phyloP scores from a whole-genome alignment of 2,888 invertebrate species.

The Folsomia manolachei region DNA sequence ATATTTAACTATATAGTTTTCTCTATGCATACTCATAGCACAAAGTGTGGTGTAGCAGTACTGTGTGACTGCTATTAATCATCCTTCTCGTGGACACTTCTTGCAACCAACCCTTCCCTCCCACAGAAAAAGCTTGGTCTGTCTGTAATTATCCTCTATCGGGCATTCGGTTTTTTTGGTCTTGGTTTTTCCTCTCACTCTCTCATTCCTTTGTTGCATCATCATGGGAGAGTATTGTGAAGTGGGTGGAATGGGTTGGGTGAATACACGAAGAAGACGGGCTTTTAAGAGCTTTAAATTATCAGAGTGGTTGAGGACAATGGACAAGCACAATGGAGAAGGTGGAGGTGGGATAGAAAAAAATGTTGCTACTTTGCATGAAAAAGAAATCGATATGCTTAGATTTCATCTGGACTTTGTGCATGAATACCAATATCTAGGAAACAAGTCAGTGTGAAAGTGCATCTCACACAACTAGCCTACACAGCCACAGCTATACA shows the following conservation, averaged over 20 bases:
- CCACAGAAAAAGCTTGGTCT: background rate
- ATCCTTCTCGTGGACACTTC: conserved; percentile 4
- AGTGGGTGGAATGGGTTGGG: background rate
- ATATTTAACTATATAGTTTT: too few relatives aligned
- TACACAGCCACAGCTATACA: background rate
- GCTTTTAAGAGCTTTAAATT: conserved; percentile 10
- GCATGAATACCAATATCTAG: too few relatives aligned
- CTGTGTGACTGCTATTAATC: background rate
- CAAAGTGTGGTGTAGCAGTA: background rate
- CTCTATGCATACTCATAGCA: too few relatives aligned
- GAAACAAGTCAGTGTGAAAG: background rate
- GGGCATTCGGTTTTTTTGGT: background rate
- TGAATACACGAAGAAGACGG: background rate
- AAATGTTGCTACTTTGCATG: conserved; percentile 16
- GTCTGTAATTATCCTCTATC: background rate
- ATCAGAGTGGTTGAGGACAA: conserved; percentile 6
- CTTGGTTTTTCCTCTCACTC: background rate
- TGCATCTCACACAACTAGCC: background rate
- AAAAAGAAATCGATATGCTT: conserved; percentile 12
- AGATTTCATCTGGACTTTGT: conserved; percentile 6
- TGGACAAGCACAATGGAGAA: background rate
- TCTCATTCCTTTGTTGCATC: too few relatives aligned
- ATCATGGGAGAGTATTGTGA: background rate
- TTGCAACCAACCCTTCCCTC: conserved; percentile 1
- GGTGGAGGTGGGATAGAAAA: conserved; percentile 14